phyloP scores from a whole-genome alignment of 2,888 invertebrate species.

The Scelioninae gen. 2 region DNA sequence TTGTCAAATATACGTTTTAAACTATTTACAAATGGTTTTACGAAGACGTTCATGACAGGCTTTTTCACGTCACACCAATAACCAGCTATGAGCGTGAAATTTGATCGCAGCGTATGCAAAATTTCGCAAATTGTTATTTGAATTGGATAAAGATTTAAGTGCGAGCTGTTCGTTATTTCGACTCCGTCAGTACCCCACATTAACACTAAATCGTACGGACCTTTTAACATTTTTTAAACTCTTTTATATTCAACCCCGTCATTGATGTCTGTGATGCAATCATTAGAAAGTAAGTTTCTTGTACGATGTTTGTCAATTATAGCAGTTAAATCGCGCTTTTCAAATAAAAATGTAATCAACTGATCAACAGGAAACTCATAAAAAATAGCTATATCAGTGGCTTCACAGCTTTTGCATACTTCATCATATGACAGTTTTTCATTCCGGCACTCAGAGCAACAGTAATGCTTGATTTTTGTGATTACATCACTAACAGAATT shows the following conservation, averaged over 20 bases:
- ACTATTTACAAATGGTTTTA: conserved; percentile 9
- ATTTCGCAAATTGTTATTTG: conserved; percentile 1
- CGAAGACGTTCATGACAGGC: background rate
- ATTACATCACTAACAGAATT: too few species aligned
- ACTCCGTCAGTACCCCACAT: conserved; percentile 45
- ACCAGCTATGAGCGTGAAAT: conserved; percentile 1
- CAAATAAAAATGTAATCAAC: conserved; percentile 26
- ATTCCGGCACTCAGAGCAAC: conserved; percentile 2
- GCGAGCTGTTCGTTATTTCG: background rate
- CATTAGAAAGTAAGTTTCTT: too few species aligned
- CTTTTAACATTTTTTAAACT: conserved; percentile 23
- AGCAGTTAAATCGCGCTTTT: conserved; percentile 11
- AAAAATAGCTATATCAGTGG: conserved; percentile 1
- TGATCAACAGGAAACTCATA: background rate
- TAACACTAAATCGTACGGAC: conserved; percentile 47
- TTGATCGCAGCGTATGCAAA: background rate
- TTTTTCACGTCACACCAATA: conserved; percentile 21
- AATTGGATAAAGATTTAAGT: conserved; percentile 1
- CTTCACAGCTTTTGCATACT: background rate
- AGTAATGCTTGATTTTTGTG: conserved; percentile 17
- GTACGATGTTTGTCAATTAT: conserved; percentile 1
- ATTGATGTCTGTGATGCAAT: conserved; percentile 23
- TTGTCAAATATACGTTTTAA: background rate
- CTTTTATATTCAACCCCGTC: conserved; percentile 20
- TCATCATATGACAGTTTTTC: background rate